These are phyloP conservation scores for Drosophila prolongata DNA, from an alignment of 2,888 invertebrate species.

Conservation along the genomic window DNA sequence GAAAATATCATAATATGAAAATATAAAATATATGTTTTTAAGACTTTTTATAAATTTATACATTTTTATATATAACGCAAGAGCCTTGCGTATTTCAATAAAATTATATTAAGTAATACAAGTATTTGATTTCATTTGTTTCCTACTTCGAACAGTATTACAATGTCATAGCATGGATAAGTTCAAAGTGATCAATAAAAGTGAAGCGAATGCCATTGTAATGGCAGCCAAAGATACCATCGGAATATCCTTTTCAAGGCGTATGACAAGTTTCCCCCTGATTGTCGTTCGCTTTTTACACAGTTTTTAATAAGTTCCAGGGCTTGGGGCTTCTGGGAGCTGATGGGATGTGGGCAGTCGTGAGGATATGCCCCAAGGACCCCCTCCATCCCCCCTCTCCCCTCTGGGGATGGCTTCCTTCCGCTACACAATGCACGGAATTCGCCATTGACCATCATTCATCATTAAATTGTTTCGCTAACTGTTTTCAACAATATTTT, in stretches of 20 bases:
- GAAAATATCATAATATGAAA: too few relatives aligned
- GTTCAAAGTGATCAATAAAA: neutral
- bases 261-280: slow-evolving; percentile 16
- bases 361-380: slow-evolving; percentile 18
- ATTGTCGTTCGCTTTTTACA: slow-evolving; percentile 26
- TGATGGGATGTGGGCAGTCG: slow-evolving; percentile 16
- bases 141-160: neutral
- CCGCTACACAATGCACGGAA: slow-evolving; percentile 31
- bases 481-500: slow-evolving; percentile 73
- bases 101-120: neutral
- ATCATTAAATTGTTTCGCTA: slow-evolving; percentile 80
- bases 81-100: neutral
- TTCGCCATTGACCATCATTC: slow-evolving; percentile 75
- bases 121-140: neutral
- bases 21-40: too few relatives aligned
- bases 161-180: neutral
- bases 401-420: slow-evolving; percentile 1
- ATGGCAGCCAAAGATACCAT: neutral
- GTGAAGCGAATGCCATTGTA: too few relatives aligned
- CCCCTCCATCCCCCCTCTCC: neutral
- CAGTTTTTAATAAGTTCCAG: slow-evolving; percentile 31
- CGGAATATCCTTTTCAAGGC: slow-evolving; percentile 9
- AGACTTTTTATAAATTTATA: neutral
- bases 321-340: neutral
- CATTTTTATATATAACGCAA: neutral